Evolutionary conservation across 1,140 invertebrate genomes (phyloP).

Genomic region (Drosophila paulistorum): DNA sequence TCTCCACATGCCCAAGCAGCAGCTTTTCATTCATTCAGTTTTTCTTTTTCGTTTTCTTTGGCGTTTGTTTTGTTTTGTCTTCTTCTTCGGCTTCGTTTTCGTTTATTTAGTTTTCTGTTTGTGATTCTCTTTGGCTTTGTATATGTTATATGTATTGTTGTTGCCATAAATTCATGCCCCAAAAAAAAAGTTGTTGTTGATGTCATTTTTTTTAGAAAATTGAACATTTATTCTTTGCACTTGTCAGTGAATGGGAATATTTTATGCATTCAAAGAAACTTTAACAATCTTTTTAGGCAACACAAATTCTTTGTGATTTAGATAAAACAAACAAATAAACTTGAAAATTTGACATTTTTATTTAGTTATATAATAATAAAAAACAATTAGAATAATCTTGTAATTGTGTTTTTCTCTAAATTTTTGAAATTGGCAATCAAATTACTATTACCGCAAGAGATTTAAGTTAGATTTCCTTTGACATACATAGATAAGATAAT

Average conservation of each 20-base stretch:
- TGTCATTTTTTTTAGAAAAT: slow-evolving; percentile 49
- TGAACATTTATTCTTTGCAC: slow-evolving; percentile 27
- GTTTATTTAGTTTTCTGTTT: slow-evolving; percentile 31
- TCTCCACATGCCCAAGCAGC: slow-evolving; percentile 26
- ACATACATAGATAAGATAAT: no score
- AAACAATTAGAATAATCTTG: no score
- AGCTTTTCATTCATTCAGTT: slow-evolving; percentile 56
- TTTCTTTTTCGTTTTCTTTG: slow-evolving; percentile 40
- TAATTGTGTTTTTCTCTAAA: no score
- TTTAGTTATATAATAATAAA: no score
- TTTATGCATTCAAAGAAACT: neutral
- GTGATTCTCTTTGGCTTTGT: slow-evolving; percentile 2
- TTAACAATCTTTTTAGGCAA: neutral
- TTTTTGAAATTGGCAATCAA: no score
- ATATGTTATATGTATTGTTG: slow-evolving; percentile 10
- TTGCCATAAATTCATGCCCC: slow-evolving; percentile 55
- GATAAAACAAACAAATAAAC: no score
- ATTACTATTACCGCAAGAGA: no score
- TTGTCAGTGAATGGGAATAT: neutral
- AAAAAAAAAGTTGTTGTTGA: slow-evolving; percentile 63
- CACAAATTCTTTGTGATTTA: no score
- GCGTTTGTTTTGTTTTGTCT: slow-evolving; percentile 24
- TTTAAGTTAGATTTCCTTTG: no score
- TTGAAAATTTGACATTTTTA: no score
- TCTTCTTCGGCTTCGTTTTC: slow-evolving; percentile 8